These are phyloP conservation scores for Cuculus canorus DNA, from an alignment of 2,797 vertebrate species.

Conservation along the genomic window DNA sequence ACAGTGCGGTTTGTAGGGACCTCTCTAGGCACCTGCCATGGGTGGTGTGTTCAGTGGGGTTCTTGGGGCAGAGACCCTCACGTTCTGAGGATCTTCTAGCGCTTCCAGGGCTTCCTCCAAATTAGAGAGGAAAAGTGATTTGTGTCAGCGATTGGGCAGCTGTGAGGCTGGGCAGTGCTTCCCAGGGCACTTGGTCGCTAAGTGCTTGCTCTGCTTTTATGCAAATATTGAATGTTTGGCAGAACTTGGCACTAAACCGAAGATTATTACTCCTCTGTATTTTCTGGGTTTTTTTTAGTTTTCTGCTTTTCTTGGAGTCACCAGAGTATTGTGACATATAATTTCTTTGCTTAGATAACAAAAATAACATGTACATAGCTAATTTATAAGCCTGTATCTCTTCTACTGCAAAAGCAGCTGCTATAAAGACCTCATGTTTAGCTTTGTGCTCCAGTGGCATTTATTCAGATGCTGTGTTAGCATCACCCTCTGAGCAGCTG, in stretches of 20 bases:
- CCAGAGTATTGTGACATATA: background rate
- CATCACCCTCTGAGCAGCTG: background rate
- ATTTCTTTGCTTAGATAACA: background rate
- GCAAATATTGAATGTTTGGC: background rate
- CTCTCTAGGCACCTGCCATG: accelerated
- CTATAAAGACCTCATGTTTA: accelerated
- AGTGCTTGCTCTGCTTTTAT: background rate
- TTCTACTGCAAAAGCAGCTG: accelerated
- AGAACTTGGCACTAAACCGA: background rate
- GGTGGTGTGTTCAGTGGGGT: background rate
- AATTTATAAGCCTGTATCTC: accelerated
- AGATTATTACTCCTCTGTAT: background rate
- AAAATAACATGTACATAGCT: accelerated
- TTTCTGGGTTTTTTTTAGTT: background rate
- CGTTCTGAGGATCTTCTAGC: background rate
- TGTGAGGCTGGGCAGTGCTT: background rate
- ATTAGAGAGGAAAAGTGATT: background rate
- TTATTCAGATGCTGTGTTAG: background rate
- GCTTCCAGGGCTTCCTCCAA: background rate
- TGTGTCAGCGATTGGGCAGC: background rate
- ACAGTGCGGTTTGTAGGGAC: background rate
- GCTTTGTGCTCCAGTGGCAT: background rate
- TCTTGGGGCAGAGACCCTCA: background rate
- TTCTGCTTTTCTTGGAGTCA: background rate
- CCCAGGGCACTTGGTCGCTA: accelerated